A percentile compares a stretch with the other conserved stretches of the same genome.
Conservation (phyloP, 2,888 invertebrate species). For the Apoda limacodes region DNA sequence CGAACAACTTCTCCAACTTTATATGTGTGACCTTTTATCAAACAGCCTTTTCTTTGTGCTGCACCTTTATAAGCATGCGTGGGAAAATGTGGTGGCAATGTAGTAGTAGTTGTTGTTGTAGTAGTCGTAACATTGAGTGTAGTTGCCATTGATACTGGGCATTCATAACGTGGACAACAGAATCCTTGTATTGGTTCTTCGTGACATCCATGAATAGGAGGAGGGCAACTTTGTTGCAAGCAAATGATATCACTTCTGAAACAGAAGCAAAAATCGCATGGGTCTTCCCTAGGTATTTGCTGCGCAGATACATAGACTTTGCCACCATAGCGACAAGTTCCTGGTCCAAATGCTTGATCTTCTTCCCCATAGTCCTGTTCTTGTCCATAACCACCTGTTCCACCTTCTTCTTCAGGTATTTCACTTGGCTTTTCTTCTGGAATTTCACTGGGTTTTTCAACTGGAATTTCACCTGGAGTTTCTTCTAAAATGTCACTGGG, state of each 20-base stretch:
- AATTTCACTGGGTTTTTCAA: slow-evolving; percentile 28
- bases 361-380: slow-evolving; percentile 82
- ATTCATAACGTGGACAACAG: slow-evolving; percentile 95
- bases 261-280: slow-evolving; percentile 97
- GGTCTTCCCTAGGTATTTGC: slow-evolving; percentile 94
- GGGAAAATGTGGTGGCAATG: slow-evolving; percentile 85
- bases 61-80: slow-evolving; percentile 83
- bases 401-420: slow-evolving; percentile 40
- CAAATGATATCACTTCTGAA: slow-evolving; percentile 96
- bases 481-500: slow-evolving; percentile 10
- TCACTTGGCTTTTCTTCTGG: slow-evolving; percentile 34
- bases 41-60: slow-evolving; percentile 83
- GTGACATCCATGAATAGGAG: slow-evolving; percentile 91
- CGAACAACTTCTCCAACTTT: slow-evolving; percentile 87
- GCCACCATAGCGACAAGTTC: slow-evolving; percentile 92
- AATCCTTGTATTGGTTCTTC: slow-evolving; percentile 94
- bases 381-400: slow-evolving; percentile 51
- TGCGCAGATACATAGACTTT: slow-evolving; percentile 94
- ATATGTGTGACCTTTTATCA: slow-evolving; percentile 87
- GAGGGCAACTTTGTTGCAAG: slow-evolving; percentile 94
- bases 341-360: slow-evolving; percentile 85
- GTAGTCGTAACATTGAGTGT: slow-evolving; percentile 87
- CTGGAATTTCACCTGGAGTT: slow-evolving; percentile 22
- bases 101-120: slow-evolving; percentile 87
- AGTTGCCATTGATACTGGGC: slow-evolving; percentile 89